Percentiles rank a stretch among this genome's conserved stretches.
Conservation (phyloP, 2,888 invertebrate species). For the Cheilosia impressa region DNA sequence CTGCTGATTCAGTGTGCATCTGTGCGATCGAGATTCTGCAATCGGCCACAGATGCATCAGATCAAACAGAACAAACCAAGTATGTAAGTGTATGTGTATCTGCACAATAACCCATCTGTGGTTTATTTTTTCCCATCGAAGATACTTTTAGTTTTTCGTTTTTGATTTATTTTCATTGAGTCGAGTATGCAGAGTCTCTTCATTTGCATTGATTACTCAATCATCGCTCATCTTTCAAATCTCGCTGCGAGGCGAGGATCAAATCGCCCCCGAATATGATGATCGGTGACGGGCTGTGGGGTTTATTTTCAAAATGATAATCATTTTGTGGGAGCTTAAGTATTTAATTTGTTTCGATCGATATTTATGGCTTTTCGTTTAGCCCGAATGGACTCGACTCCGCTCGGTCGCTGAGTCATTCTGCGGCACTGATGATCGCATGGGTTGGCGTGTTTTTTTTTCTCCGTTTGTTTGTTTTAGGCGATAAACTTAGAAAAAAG, state of each 20-base stretch:
- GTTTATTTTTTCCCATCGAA: slow-evolving; percentile 36
- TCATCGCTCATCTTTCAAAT: slow-evolving; percentile 31
- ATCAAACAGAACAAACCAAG: slow-evolving; percentile 42
- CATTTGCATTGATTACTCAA: slow-evolving; percentile 73
- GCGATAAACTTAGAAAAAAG: slow-evolving; percentile 34
- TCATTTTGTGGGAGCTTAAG: slow-evolving; percentile 25
- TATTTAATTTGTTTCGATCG: slow-evolving; percentile 35
- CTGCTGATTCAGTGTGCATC: slow-evolving; percentile 53
- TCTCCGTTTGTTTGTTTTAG: slow-evolving; percentile 35
- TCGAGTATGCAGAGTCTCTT: slow-evolving; percentile 30
- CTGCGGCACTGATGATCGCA: slow-evolving; percentile 17
- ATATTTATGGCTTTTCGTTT: not conserved
- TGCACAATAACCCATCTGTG: slow-evolving; percentile 60
- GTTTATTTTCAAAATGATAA: slow-evolving; percentile 45
- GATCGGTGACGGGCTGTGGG: slow-evolving; percentile 17
- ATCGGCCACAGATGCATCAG: slow-evolving; percentile 64
- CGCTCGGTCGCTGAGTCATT: slow-evolving; percentile 15
- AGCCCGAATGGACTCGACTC: slow-evolving; percentile 12
- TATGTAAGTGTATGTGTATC: slow-evolving; percentile 5
- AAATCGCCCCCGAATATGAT: slow-evolving; percentile 26
- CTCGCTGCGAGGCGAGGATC: slow-evolving; percentile 34
- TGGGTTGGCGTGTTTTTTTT: not conserved
- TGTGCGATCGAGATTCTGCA: slow-evolving; percentile 68
- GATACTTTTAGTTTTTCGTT: not conserved
- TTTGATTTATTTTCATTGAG: slow-evolving; percentile 42